These are phyloP conservation scores for Poeciliopsis presidionis DNA, from an alignment of 2,797 vertebrate genomes.

Conservation along the genomic window DNA sequence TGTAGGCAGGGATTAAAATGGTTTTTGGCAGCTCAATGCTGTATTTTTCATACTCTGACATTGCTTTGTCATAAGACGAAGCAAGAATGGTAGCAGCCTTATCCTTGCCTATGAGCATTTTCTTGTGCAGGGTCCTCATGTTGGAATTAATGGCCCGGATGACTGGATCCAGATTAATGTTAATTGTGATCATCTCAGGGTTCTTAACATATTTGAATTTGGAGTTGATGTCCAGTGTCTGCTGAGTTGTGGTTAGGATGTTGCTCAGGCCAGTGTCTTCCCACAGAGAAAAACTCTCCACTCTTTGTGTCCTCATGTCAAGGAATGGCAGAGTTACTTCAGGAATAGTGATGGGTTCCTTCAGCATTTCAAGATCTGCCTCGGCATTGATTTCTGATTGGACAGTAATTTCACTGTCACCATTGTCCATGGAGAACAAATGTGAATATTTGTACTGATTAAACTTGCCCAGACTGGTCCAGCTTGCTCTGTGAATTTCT, in stretches of 20 bases:
- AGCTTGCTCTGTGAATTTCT: conserved; percentile 82
- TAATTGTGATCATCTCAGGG: conserved; percentile 82
- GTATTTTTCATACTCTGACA: conserved; percentile 81
- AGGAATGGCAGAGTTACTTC: conserved; percentile 81
- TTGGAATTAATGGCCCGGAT: conserved; percentile 78
- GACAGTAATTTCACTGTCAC: conserved; percentile 80
- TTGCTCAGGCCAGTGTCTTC: conserved; percentile 82
- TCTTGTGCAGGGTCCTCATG: conserved; percentile 74
- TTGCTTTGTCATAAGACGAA: conserved; percentile 81
- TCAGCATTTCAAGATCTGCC: conserved; percentile 89
- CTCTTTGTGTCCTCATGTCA: conserved; percentile 73
- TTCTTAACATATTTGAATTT: conserved; percentile 89
- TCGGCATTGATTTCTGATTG: conserved; percentile 85
- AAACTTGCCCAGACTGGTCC: conserved; percentile 85
- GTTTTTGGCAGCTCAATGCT: conserved; percentile 80
- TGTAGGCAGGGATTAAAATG: conserved; percentile 83
- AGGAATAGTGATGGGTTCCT: conserved; percentile 84
- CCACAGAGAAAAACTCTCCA: conserved; percentile 87
- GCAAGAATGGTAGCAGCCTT: conserved; percentile 73
- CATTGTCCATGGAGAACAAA: conserved; percentile 82
- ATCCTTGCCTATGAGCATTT: conserved; percentile 77
- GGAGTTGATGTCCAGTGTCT: conserved; percentile 88
- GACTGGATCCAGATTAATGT: conserved; percentile 79
- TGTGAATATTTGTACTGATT: conserved; percentile 93
- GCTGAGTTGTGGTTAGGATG: conserved; percentile 87